Evolutionary conservation across 1,140 invertebrate genomes (phyloP), one percentile per base, ranked within the genome.

Genomic region (Magallana ariakensis): DNA sequence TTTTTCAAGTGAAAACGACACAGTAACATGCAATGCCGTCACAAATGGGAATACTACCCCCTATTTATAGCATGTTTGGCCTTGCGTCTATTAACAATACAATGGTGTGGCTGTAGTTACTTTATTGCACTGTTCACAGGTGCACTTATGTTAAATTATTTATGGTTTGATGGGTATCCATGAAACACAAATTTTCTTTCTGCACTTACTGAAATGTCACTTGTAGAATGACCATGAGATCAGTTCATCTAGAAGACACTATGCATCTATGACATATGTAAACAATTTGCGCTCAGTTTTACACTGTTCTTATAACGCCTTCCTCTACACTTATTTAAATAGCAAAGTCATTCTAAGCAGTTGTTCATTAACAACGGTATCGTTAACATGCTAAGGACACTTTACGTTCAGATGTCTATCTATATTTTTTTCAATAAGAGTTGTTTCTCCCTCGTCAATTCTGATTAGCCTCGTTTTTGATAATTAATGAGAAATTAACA

Each of bases 401-500:
- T 26, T 11, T 19, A 11, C 22, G 13, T 33, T 26, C 9, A 75
- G 66, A 75, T 75, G 19, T 75, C 15, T 11, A 75, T 75, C 66
- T 75, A 19, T 33, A 11, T 75, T 75, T 19, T 22, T 9, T 13
- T 75, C 19, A 22, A 75, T 22, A 75, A 75, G 33, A 46, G 33
- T 46, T 46, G 33, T 75, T 33, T 75, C 22, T 26, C 66, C 66
- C 33, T 33, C 11, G 19, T 75, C 66, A 75, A n/a, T 13, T 26
- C 33, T 75, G 66, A 75, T 75, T 75, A 26, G 22, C 22, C 66
- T 75, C 22, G 66, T 26, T 75, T 75, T 75, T 16, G 11, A 26
- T 75, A 75, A 75, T 75, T 26, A 75, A 75, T 75, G 66, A 13
- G 33, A 26, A 26, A 75, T 22, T 75, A 75, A 26, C 66, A 75